Conservation (phyloP, 2,888 invertebrate genomes). For the Eucera pruinosa region DNA sequence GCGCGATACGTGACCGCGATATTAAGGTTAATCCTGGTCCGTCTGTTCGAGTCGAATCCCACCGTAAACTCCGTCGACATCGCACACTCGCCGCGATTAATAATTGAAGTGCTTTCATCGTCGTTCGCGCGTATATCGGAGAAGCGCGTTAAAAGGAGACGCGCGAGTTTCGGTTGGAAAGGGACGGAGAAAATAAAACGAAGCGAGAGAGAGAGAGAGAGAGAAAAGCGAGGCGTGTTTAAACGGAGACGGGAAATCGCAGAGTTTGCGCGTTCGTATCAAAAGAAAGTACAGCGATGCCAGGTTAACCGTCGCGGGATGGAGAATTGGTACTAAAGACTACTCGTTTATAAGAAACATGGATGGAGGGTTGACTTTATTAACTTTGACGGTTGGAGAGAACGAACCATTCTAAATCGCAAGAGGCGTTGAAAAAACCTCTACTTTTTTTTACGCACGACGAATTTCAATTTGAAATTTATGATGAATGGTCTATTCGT, state of each 20-base stretch:
- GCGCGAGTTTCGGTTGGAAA: background rate
- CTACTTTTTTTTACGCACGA: too few relatives aligned
- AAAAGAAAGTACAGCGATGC: too few relatives aligned
- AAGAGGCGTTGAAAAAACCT: too few relatives aligned
- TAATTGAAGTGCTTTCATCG: conserved; percentile 66
- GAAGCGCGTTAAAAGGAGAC: conserved; percentile 26
- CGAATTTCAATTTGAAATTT: too few relatives aligned
- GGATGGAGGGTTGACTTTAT: too few relatives aligned
- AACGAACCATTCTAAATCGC: too few relatives aligned
- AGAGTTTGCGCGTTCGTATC: background rate
- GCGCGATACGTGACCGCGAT: conserved; percentile 48
- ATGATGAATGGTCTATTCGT: too few relatives aligned
- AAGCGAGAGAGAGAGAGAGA: background rate
- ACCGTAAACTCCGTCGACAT: conserved; percentile 47
- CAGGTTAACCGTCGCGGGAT: too few relatives aligned
- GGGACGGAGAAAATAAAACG: conserved; percentile 16
- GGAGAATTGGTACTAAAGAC: too few relatives aligned
- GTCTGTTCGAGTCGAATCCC: conserved; percentile 62
- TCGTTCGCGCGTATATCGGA: conserved; percentile 52
- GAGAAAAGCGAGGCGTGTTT: background rate
- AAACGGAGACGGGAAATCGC: background rate
- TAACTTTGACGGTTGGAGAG: too few relatives aligned
- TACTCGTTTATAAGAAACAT: background rate
- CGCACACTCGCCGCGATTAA: conserved; percentile 50
- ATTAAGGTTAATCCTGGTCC: conserved; percentile 63